Evolutionary conservation across 1,140 invertebrate genomes (phyloP), one percentile per base, ranked within the genome.

Genomic region (Pogonomyrmex barbatus): DNA sequence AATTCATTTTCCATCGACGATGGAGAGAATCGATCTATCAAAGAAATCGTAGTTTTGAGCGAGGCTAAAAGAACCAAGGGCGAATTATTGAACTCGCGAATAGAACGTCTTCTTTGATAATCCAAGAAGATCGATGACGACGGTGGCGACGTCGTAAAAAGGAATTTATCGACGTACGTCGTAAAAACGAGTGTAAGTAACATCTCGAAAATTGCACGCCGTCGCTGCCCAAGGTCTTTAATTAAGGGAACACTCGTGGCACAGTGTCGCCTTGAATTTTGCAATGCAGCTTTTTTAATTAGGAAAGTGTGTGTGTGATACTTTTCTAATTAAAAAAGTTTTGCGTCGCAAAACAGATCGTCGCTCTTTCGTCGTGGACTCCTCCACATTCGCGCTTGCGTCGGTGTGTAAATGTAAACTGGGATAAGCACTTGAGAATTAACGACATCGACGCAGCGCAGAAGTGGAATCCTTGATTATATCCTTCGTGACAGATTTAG

Each of bases 281-380:
- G 85, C 73, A 86, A 86, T 76, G 54, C 77, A 82, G 85, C 62
- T 67, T 85, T 91, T 73, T 81, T 91, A 91, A 91, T 91, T 90
- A 91, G 65, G 52, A 63, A 65, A 86, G 84, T 81, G 87, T 71
- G 58, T 71, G 58, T 78, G 58, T 65, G 78, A 89, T 91, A 91
- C 79, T 90, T 87, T 79, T 82, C 79, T 91, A 90, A 91, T 90
- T 91, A 89, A 90, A 91, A 88, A 90, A 91, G 75, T 91, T 91
- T 87, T 33, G 33, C 65, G 62, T 63, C 33, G 62, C 78, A 85
- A 89, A 89, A 91, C 60, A 89, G 36, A 45, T 56, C 47, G 24
- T 39, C 14, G 6, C 39, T 68, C 54, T 62, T 68, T 0, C 39
- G 33, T n/a, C 24, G 8, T 9, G 24, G 78, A 30, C n/a, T 47